Percentiles rank a stretch among this genome's conserved stretches.
Conservation (phyloP, 2,797 vertebrate genomes). For the Fistularia tabacaria region DNA sequence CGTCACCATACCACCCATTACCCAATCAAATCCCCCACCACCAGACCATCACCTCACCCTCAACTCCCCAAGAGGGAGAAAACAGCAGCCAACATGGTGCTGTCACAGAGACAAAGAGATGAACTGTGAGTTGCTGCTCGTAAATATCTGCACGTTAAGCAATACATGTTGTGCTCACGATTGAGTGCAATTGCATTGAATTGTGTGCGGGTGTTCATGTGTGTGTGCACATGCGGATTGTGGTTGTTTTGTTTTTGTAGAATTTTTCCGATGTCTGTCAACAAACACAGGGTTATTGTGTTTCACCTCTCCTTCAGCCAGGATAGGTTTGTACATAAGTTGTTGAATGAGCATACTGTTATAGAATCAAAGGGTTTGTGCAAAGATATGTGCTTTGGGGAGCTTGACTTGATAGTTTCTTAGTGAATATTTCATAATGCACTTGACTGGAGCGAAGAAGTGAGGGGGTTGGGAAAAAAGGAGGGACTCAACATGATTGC, state of each 20-base stretch:
- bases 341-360: constrained; percentile 17
- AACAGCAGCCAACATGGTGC: constrained; percentile 90
- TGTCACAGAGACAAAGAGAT: constrained; percentile 99
- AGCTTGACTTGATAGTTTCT: constrained; percentile 50
- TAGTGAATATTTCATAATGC: constrained; percentile 75
- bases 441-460: constrained; percentile 45
- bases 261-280: no score
- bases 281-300: no score
- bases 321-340: constrained; percentile 11
- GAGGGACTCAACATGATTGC: constrained; percentile 20
- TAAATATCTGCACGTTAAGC: constrained; percentile 9
- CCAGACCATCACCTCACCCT: constrained; percentile 53
- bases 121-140: constrained; percentile 87
- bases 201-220: no score
- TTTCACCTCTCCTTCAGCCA: background rate
- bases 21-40: constrained; percentile 32
- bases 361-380: constrained; percentile 20
- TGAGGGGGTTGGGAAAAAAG: constrained; percentile 41
- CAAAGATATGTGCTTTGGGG: constrained; percentile 35
- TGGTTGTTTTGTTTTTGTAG: no score
- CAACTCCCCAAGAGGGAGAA: constrained; percentile 73
- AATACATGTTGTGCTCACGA: constrained; percentile 2
- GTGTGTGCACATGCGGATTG: no score
- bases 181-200: no score
- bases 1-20: constrained; percentile 17